Evolutionary conservation across 2,888 invertebrate genomes (phyloP).

Genomic region (Colostygia pectinataria): DNA sequence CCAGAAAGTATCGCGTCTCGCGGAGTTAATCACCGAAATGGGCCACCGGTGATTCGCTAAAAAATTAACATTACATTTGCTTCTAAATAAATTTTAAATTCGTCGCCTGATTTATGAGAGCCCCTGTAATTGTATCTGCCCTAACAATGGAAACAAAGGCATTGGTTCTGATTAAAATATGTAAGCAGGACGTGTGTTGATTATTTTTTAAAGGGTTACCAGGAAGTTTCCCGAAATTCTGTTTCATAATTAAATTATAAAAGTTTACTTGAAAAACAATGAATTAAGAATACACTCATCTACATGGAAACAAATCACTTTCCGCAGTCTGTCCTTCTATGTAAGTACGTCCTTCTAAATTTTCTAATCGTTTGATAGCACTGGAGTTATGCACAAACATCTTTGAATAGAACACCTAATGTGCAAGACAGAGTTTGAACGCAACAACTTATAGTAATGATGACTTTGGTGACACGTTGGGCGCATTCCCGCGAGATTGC

Average conservation of each 20-base stretch:
- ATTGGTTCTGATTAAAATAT: constrained; percentile 49
- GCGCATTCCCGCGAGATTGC: no score
- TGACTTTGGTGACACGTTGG: no score
- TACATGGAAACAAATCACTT: no score
- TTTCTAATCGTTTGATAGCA: no score
- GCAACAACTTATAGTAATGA: no score
- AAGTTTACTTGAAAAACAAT: not conserved
- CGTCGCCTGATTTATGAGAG: constrained; percentile 62
- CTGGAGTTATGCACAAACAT: no score
- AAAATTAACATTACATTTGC: constrained; percentile 68
- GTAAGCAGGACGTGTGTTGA: constrained; percentile 27
- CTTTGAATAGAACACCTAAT: no score
- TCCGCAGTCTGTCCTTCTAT: no score
- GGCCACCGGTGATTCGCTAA: constrained; percentile 64
- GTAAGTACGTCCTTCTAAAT: no score
- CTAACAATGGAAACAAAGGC: constrained; percentile 61
- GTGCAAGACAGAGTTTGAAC: no score
- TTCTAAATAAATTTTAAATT: constrained; percentile 73
- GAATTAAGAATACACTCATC: not conserved
- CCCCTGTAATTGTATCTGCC: constrained; percentile 68
- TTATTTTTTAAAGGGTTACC: constrained; percentile 23
- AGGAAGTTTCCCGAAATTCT: constrained; percentile 8
- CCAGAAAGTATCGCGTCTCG: constrained; percentile 24
- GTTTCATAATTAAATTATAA: not conserved
- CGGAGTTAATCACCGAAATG: constrained; percentile 58